A percentile compares a stretch with the other conserved stretches of the same genome.
Conservation (phyloP, 2,888 invertebrate genomes). For the Caenorhabditis zanzibari region DNA sequence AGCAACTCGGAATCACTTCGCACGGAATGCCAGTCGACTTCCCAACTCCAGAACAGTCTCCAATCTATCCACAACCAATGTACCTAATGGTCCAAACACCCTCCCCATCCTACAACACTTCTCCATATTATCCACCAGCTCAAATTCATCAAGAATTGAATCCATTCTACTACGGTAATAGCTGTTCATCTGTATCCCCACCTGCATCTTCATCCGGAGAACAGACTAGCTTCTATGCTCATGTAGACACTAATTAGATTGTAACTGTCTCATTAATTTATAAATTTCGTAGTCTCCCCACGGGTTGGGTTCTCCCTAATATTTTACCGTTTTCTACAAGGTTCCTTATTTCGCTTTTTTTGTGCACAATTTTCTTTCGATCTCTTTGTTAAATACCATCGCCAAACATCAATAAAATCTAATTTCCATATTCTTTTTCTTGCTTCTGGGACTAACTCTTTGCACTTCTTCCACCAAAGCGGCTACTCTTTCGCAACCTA, state of each 20-base stretch:
- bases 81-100: conserved; percentile 15
- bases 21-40: conserved; percentile 42
- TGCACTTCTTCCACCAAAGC: conserved; percentile 7
- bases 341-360: neutral
- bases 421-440: neutral
- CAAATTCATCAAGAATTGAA: conserved; percentile 18
- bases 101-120: conserved; percentile 33
- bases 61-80: conserved; percentile 7
- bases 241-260: conserved; percentile 1
- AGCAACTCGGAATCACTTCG: conserved; percentile 56
- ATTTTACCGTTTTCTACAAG: conserved; percentile 22
- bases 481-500: conserved; percentile 44
- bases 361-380: neutral
- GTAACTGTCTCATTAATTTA: neutral
- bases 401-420: conserved; percentile 17
- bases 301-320: conserved; percentile 3
- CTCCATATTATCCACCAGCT: conserved; percentile 53
- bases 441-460: conserved; percentile 23
- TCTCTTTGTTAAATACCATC: conserved; percentile 9
- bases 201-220: conserved; percentile 13
- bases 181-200: conserved; percentile 18
- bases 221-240: conserved; percentile 10
- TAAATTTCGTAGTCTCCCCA: neutral
- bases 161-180: conserved; percentile 6
- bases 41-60: conserved; percentile 61